Evolutionary conservation across 2,797 vertebrate species (phyloP), one percentile per base, ranked within the genome.

Genomic region (Ficedula albicollis): DNA sequence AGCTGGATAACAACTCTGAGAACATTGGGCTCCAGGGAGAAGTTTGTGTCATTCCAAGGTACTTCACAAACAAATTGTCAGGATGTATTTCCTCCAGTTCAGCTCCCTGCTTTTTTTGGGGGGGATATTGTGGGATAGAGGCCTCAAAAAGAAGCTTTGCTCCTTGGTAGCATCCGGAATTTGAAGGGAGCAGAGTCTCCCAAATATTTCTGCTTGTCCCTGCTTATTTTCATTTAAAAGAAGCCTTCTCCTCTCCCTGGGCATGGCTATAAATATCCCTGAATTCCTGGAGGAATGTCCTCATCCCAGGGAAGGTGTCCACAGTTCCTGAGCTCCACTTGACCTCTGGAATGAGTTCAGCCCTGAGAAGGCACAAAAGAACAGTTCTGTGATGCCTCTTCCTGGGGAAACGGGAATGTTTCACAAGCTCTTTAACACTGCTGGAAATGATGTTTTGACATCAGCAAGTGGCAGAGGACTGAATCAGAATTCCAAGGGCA

Each of bases 241-340:
- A 43, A 43, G 43, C 43, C 23, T 48, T 25, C 46, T 48, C 13
- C 23, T 89, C 23, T 91, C 64, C 48, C 43, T 84, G 54, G 55
- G 44, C 58, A 84, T 7, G 38, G 78, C 67, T 92, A 78, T 90
- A 89, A 93, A 95, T 91, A 95, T n/a, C 34, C 27, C 72, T 69
- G 84, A 90, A 87, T 84, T 44, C 51, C 84, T 67, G 12, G 32
- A 64, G 67, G 48, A 41, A 81, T 14, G 34, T 85, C 69, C 83
- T 16, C 67, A 48, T 89, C 83, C 83, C 64, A 68, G 75, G 79
- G 88, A 94, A 93, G 82, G 87, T 94, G 83, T 87, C 82, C 93
- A 41, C 66, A 66, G 83, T 46, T 87, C 67, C 92, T 63, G 49
- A 6, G 23, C 58, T 76, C 52, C 87, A 29, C 73, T 89, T 52